A percentile compares a stretch with the other conserved stretches of the same genome.
Evolutionary conservation across 2,113 vertebrate species (phyloP).

Genomic region (Formicarius rufipectus): DNA sequence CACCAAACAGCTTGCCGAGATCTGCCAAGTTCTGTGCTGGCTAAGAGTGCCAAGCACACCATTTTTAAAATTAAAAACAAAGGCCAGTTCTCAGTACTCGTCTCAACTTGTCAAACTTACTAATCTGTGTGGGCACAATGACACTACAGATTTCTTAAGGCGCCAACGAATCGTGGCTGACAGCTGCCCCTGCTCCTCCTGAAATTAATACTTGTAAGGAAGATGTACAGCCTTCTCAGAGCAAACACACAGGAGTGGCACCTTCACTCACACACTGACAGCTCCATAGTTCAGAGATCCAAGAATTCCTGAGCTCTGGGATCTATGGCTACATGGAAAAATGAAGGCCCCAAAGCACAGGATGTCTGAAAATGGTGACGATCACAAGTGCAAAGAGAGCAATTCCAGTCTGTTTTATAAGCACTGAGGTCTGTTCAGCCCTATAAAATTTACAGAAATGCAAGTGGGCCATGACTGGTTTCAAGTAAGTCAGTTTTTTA

Average conservation of each 20-base stretch:
- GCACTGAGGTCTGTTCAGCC: background rate
- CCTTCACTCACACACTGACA: background rate
- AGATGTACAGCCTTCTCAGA: background rate
- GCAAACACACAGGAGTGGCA: background rate
- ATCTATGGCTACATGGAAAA: background rate
- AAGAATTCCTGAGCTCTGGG: background rate
- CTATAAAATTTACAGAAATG: background rate
- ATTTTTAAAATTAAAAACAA: conserved; percentile 44
- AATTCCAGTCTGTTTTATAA: background rate
- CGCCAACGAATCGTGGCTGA: conserved; percentile 1
- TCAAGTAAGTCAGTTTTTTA: background rate
- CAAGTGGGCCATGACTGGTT: background rate
- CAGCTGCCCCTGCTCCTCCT: conserved; percentile 1
- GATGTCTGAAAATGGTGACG: background rate
- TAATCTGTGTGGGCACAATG: conserved; percentile 10
- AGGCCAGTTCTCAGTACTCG: background rate
- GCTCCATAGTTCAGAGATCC: background rate
- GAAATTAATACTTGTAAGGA: background rate
- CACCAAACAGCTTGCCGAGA: background rate
- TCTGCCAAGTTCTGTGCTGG: background rate
- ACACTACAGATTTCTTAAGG: background rate
- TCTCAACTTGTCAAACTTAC: conserved; percentile 26
- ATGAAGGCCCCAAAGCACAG: background rate
- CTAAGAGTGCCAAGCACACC: background rate
- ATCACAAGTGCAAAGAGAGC: background rate